phyloP scores from a whole-genome alignment of 2,797 vertebrate species.

The Zenarchopterus dispar region DNA sequence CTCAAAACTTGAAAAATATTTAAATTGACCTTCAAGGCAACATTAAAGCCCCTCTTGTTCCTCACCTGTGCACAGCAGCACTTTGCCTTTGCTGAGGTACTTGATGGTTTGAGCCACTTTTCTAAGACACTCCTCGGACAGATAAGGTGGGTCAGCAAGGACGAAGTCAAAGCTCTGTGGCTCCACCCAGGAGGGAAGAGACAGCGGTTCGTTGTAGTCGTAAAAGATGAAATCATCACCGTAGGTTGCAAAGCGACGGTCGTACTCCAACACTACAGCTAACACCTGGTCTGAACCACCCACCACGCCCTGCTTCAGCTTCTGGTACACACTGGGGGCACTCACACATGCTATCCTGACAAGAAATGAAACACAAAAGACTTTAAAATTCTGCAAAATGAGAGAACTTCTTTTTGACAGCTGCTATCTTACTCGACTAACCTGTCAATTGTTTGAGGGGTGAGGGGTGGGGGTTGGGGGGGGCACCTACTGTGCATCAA shows the following conservation, averaged over 20 bases:
- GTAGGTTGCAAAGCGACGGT: constrained; percentile 89
- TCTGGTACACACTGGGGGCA: constrained; percentile 93
- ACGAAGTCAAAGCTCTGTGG: constrained; percentile 91
- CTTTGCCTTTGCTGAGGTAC: constrained; percentile 89
- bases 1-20: too few relatives aligned
- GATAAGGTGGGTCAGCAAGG: constrained; percentile 93
- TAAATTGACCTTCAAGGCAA: too few relatives aligned
- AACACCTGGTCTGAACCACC: constrained; percentile 65
- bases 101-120: constrained; percentile 89
- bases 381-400: background rate
- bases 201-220: constrained; percentile 90
- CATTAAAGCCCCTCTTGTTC: background rate
- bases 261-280: constrained; percentile 87
- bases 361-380: background rate
- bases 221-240: constrained; percentile 94
- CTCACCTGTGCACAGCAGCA: constrained; percentile 95
- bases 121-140: constrained; percentile 92
- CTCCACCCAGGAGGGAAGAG: constrained; percentile 73
- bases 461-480: too few relatives aligned
- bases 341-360: constrained; percentile 93
- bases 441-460: too few relatives aligned
- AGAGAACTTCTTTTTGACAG: background rate
- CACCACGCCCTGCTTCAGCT: constrained; percentile 83
- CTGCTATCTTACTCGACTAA: too few relatives aligned
- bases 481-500: too few relatives aligned